phyloP scores from a whole-genome alignment of 2,113 vertebrate species.

The Choloepus hoffmanni region DNA sequence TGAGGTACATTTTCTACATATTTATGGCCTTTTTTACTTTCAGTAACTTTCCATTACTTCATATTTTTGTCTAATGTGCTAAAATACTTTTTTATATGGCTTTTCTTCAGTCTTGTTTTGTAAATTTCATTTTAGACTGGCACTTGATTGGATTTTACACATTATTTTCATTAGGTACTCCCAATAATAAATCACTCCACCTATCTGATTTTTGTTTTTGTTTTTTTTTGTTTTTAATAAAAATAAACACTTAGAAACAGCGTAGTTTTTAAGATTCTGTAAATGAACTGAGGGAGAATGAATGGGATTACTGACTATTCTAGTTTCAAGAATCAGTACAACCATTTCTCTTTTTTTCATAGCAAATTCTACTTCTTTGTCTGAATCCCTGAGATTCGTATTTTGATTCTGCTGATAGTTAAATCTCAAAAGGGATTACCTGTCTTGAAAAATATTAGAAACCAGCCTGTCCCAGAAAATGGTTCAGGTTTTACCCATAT shows the following conservation, averaged over 20 bases:
- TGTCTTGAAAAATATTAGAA: slow-evolving; percentile 44
- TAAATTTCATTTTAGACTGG: slow-evolving; percentile 9
- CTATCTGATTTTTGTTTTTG: background rate
- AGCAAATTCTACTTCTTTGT: background rate
- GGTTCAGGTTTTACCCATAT: background rate
- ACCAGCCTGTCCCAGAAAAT: background rate
- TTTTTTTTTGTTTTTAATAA: background rate
- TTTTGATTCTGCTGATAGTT: slow-evolving; percentile 47
- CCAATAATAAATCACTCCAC: background rate
- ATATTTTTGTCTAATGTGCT: background rate
- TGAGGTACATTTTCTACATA: background rate
- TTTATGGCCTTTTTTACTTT: slow-evolving; percentile 33
- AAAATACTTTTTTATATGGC: background rate
- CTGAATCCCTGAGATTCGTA: background rate
- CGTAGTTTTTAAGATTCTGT: background rate
- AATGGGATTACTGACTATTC: background rate
- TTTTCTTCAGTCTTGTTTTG: slow-evolving; percentile 7
- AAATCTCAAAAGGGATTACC: slow-evolving; percentile 22
- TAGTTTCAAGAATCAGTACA: background rate
- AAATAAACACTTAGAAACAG: background rate
- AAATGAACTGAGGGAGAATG: background rate
- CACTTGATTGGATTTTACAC: slow-evolving; percentile 29
- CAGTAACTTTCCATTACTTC: slow-evolving; percentile 9
- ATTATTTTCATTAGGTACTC: background rate
- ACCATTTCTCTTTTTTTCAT: slow-evolving; percentile 9